These are phyloP conservation scores for Spinibarbus caldwelli DNA, from an alignment of 2,797 vertebrate genomes.

Conservation along the genomic window DNA sequence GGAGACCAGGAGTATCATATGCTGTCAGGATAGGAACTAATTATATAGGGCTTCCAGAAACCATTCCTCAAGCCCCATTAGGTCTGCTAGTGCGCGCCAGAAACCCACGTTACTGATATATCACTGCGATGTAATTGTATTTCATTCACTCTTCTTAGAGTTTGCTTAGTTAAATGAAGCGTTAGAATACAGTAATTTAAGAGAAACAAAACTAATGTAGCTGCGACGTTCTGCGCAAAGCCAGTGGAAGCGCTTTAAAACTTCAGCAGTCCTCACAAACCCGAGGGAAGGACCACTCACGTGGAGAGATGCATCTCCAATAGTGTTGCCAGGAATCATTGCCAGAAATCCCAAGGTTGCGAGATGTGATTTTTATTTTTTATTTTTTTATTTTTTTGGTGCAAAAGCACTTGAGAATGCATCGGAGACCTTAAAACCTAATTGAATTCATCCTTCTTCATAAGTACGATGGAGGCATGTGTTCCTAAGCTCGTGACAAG, in stretches of 20 bases:
- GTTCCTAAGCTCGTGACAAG: slow-evolving; percentile 38
- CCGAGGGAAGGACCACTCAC: not conserved
- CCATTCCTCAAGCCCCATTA: slow-evolving; percentile 35
- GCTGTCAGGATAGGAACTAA: slow-evolving; percentile 41
- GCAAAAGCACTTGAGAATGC: slow-evolving; percentile 8
- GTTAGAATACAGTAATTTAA: slow-evolving; percentile 26
- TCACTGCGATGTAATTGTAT: slow-evolving; percentile 28
- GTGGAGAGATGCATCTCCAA: not conserved
- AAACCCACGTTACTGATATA: slow-evolving; percentile 15
- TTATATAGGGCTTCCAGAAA: slow-evolving; percentile 32
- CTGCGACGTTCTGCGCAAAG: slow-evolving; percentile 4
- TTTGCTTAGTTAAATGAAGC: slow-evolving; percentile 43
- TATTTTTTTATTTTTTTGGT: not conserved
- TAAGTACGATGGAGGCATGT: slow-evolving; percentile 16
- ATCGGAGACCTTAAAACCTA: slow-evolving; percentile 18
- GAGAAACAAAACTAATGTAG: slow-evolving; percentile 16
- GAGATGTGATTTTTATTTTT: not conserved
- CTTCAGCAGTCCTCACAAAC: not conserved
- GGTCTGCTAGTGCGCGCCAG: not conserved
- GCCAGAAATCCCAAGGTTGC: slow-evolving; percentile 29
- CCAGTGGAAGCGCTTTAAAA: slow-evolving; percentile 16
- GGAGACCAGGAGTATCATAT: slow-evolving; percentile 25
- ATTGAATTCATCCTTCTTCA: slow-evolving; percentile 51
- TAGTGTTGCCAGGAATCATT: not conserved
- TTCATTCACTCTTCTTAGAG: slow-evolving; percentile 24